Evolutionary conservation across 2,113 vertebrate genomes (phyloP), one percentile per base, ranked within the genome.

Genomic region (Aythya baeri): DNA sequence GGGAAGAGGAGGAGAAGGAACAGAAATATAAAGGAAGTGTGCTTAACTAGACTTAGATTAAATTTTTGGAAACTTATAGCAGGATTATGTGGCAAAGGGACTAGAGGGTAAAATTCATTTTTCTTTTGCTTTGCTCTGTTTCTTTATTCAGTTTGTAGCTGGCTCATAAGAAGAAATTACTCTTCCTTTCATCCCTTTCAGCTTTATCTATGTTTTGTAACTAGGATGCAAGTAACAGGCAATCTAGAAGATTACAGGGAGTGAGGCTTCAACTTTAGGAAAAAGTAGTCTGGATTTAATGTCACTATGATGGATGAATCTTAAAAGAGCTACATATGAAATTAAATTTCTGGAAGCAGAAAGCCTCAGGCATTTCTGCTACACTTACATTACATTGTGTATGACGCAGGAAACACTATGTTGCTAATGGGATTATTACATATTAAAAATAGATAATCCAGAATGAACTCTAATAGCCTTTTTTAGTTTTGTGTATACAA

Each of bases 341-440:
- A 94, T 86, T 81, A 71, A 86, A 88, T 90, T 86, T 88, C 61
- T 65, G 15, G 36, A 81, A 89, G 80, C 29, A 49, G 29, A 75
- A 70, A 92, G 67, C 50, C 44, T 70, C 72, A 57, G 46, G 52
- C 36, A 22, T 32, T 92, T 78, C 61, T 61, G 29, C 75, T 91
- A 41, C 59, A 34, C 29, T 74, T 49, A 54, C 17, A n/a, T 68
- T 65, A 76, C 46, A 46, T 1, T 1, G 6, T 17, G 13, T 31
- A 62, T 34, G 63, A 70, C n/a, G 57, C 25, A 50, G 71, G 74
- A 85, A 86, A 77, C 43, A 70, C 13, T 0, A 0, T 44, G 27
- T 21, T 74, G 15, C 14, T 81, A 88, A 92, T 59, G 22, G 22
- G 46, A 94, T 75, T 83, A 88, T 20, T 90, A 32, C 0, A 3